Conservation (phyloP, 2,113 vertebrate species). For the Hiodon tergisus region DNA sequence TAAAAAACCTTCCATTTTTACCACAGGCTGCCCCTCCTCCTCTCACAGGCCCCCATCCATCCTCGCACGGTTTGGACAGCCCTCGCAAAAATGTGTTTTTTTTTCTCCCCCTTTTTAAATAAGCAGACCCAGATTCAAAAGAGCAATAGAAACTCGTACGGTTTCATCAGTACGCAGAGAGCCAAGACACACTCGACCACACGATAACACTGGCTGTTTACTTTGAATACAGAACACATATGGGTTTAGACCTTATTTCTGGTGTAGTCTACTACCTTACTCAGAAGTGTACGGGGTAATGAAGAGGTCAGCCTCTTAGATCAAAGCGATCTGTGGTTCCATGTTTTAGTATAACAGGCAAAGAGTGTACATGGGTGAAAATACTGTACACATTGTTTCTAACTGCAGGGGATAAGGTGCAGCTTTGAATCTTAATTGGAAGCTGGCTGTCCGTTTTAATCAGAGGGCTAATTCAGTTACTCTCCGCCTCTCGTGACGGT, state of each 20-base stretch:
- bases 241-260: not conserved
- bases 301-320: not conserved
- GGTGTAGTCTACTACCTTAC: not conserved
- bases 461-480: slow-evolving; percentile 42
- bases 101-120: not conserved
- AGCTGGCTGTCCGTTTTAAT: slow-evolving; percentile 35
- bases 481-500: slow-evolving; percentile 6
- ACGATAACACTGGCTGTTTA: slow-evolving; percentile 26
- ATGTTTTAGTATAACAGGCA: not conserved
- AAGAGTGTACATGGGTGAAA: not conserved
- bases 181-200: slow-evolving; percentile 2
- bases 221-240: slow-evolving; percentile 12
- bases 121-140: slow-evolving; percentile 21
- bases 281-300: not conserved
- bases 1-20: slow-evolving; percentile 20
- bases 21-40: slow-evolving; percentile 15
- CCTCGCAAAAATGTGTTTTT: slow-evolving; percentile 27
- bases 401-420: slow-evolving; percentile 24
- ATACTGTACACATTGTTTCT: slow-evolving; percentile 9
- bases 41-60: slow-evolving; percentile 30
- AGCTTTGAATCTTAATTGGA: slow-evolving; percentile 42
- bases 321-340: too few relatives aligned
- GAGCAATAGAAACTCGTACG: slow-evolving; percentile 9
- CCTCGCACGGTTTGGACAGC: slow-evolving; percentile 18
- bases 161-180: not conserved